These are phyloP conservation scores for Aulostomus chinensis DNA, from an alignment of 2,797 vertebrate genomes.

Conservation along the genomic window DNA sequence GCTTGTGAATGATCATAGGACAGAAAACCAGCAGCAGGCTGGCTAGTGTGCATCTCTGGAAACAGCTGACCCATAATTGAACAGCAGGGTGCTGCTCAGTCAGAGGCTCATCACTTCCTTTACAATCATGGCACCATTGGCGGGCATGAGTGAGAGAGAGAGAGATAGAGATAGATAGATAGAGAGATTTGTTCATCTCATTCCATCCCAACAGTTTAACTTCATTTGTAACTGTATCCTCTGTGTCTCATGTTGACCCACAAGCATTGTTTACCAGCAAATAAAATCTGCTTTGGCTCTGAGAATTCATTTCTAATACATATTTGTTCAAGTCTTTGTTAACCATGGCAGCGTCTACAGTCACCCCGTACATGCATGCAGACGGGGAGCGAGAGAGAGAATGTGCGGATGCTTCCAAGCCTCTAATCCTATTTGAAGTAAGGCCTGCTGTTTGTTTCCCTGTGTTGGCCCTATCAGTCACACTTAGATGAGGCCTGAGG, in stretches of 20 bases:
- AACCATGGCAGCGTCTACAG: constrained; percentile 27
- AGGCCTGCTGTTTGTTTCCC: constrained; percentile 63
- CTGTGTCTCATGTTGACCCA: constrained; percentile 29
- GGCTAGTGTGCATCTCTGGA: no score
- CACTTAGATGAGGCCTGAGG: constrained; percentile 64
- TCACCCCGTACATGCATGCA: constrained; percentile 45
- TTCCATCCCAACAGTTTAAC: constrained; percentile 8
- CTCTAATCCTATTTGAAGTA: constrained; percentile 71
- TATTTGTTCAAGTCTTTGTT: constrained; percentile 35
- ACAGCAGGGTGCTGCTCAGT: no score
- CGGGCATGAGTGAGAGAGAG: no score
- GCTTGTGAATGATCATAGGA: no score
- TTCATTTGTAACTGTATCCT: no score
- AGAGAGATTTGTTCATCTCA: no score
- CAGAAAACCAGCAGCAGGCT: no score
- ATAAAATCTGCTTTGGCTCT: constrained; percentile 33
- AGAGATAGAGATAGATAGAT: no score
- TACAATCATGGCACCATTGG: no score
- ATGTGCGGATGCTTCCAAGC: constrained; percentile 52
- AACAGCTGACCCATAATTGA: no score
- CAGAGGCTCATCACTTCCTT: no score
- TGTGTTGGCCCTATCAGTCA: constrained; percentile 67
- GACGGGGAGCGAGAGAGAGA: constrained; percentile 14
- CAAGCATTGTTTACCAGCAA: constrained; percentile 27
- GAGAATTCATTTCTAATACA: constrained; percentile 26